Conservation (phyloP, 2,888 invertebrate genomes). For the Escarpia spicata region DNA sequence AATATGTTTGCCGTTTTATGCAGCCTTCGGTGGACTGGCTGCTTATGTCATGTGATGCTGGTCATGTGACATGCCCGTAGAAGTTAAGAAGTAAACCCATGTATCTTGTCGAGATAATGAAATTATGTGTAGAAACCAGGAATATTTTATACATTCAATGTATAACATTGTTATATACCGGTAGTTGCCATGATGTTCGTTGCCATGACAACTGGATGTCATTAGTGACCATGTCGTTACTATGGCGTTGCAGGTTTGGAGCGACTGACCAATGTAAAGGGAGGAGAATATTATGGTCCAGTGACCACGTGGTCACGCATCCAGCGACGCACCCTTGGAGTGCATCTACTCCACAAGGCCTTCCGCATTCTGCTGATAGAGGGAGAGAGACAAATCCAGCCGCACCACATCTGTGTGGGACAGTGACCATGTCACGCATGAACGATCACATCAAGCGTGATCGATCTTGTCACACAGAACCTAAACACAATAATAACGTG, state of each 20-base stretch:
- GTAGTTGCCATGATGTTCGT: not conserved
- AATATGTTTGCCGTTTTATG: too few relatives aligned
- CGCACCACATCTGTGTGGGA: conserved; percentile 59
- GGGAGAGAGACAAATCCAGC: conserved; percentile 87
- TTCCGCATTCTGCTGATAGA: conserved; percentile 85
- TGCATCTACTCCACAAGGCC: conserved; percentile 82
- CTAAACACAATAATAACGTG: not conserved
- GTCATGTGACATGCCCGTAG: too few relatives aligned
- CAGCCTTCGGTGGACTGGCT: too few relatives aligned
- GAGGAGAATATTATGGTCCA: conserved; percentile 85
- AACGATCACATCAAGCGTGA: not conserved
- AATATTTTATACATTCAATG: not conserved
- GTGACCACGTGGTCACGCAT: conserved; percentile 79
- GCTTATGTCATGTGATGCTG: too few relatives aligned
- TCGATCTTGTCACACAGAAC: not conserved
- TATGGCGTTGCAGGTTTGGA: conserved; percentile 68
- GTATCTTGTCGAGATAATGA: too few relatives aligned
- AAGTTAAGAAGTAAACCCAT: too few relatives aligned
- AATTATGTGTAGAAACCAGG: too few relatives aligned
- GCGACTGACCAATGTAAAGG: conserved; percentile 81
- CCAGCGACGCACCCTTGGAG: conserved; percentile 79
- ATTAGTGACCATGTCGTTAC: not conserved
- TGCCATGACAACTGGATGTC: not conserved
- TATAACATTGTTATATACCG: not conserved
- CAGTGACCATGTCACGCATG: not conserved